Evolutionary conservation across 2,888 invertebrate species (phyloP), one percentile per base, ranked within the genome.

Genomic region (Pyrocoelia pectoralis): DNA sequence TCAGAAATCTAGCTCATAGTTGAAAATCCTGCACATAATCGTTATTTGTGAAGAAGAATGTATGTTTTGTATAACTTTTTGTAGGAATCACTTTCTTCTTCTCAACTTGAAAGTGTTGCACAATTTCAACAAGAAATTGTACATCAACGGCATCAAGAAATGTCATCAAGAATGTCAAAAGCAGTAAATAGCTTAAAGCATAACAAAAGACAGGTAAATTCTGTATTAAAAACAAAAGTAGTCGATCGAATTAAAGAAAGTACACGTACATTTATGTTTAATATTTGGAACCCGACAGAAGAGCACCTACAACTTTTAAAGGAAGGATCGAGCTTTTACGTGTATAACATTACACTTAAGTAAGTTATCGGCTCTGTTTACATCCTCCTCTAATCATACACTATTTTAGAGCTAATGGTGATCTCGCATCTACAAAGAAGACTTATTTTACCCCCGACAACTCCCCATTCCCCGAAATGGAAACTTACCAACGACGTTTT

Each of bases 201-300:
- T 1, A 68, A 71, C 14, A 24, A 24, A 24, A 77, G 84, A 29
- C 74, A 83, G 49, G 83, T 84, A 10, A 77, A 78, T 8, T 72
- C 82, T 1, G 73, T 85, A 51, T 70, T 83, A 53, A 84, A 82
- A 74, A 69, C 85, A 56, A 78, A 83, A 24, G 74, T 85, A 8
- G 72, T 82, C 24, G 84, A 85, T 68, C 77, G 77, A 2, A 58
- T 66, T 17, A 33, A 56, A 18, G 54, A 56, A 19, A 64, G 72
- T 1, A 65, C 77, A 2, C 74, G 74, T 18, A 76, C 76, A 57
- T 84, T 83, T 2, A 77, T 86, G 73, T 78, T 92, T 69, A 88
- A 89, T 5, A 82, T 93, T 62, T 94, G 93, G 93, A 84, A 87
- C 54, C 90, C 91, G 0, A 83, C 83, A 12, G 89, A 89, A 17